Conservation (phyloP, 2,888 invertebrate genomes). For the Agonopterix heracliana region DNA sequence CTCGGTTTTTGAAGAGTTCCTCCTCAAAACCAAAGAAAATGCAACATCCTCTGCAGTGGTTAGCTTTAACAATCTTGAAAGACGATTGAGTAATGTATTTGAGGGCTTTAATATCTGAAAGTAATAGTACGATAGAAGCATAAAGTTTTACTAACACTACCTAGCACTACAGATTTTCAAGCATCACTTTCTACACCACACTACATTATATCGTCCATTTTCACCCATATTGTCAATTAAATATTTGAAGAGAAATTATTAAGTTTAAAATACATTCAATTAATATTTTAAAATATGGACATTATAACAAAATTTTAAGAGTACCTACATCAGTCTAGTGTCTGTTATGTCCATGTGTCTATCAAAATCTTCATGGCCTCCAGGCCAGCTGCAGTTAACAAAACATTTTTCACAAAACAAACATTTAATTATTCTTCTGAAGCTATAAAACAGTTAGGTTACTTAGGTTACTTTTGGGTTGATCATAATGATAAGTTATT, state of each 20-base stretch:
- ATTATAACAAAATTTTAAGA: constrained; percentile 23
- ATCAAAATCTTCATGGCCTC: constrained; percentile 30
- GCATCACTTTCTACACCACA: too few species aligned
- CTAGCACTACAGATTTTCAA: not conserved
- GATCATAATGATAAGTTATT: too few species aligned
- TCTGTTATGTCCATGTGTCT: constrained; percentile 38
- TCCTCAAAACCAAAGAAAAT: constrained; percentile 88
- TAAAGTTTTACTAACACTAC: constrained; percentile 8
- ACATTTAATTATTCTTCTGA: constrained; percentile 13
- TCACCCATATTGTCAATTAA: too few species aligned
- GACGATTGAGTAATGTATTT: constrained; percentile 86
- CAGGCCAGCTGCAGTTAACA: constrained; percentile 51
- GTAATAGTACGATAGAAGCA: constrained; percentile 16
- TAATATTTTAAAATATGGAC: not conserved
- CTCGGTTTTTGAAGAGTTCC: constrained; percentile 87
- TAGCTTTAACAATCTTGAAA: constrained; percentile 90
- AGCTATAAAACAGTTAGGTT: too few species aligned
- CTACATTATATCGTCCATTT: too few species aligned
- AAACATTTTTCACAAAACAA: constrained; percentile 38
- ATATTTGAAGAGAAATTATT: not conserved
- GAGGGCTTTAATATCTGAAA: constrained; percentile 86
- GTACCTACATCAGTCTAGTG: constrained; percentile 36
- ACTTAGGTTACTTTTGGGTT: too few species aligned
- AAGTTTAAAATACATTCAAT: not conserved
- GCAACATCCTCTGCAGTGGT: constrained; percentile 94